Conservation (phyloP, 2,888 invertebrate genomes). For the Parnassius glacialis region DNA sequence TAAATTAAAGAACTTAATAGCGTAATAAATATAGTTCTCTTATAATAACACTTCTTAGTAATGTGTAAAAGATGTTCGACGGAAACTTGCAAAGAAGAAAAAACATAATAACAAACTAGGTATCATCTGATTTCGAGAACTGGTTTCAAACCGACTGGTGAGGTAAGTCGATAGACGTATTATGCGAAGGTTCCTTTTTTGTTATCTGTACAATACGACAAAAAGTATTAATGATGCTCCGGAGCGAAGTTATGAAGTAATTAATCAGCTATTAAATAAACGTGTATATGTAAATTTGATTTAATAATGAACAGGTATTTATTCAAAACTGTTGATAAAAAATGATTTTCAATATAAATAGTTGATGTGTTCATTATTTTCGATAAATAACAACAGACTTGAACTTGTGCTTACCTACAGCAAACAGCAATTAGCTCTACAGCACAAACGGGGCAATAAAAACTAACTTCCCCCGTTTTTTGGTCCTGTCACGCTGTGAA, state of each 20-base stretch:
- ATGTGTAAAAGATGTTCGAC: neutral
- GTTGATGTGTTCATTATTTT: constrained; percentile 17
- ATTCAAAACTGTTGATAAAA: neutral
- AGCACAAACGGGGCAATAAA: constrained; percentile 51
- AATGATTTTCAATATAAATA: constrained; percentile 5
- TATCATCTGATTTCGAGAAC: constrained; percentile 65
- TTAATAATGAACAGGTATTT: neutral
- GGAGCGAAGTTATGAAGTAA: constrained; percentile 18
- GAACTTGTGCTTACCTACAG: constrained; percentile 62
- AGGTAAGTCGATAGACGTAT: constrained; percentile 52
- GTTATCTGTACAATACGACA: constrained; percentile 43
- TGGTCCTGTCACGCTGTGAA: constrained; percentile 2
- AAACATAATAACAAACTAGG: constrained; percentile 67
- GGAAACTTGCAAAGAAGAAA: constrained; percentile 22
- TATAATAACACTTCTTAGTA: neutral
- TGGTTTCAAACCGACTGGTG: constrained; percentile 60
- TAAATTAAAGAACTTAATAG: too few relatives aligned
- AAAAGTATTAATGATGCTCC: constrained; percentile 39
- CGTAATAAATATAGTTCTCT: too few relatives aligned
- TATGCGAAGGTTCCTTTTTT: constrained; percentile 58
- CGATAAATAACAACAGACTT: constrained; percentile 31
- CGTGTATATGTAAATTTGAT: too few relatives aligned
- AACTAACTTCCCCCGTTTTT: constrained; percentile 25
- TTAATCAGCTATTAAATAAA: constrained; percentile 1
- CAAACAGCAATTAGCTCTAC: constrained; percentile 67